Conservation (phyloP, 2,888 invertebrate species). For the Laspeyria flexula region DNA sequence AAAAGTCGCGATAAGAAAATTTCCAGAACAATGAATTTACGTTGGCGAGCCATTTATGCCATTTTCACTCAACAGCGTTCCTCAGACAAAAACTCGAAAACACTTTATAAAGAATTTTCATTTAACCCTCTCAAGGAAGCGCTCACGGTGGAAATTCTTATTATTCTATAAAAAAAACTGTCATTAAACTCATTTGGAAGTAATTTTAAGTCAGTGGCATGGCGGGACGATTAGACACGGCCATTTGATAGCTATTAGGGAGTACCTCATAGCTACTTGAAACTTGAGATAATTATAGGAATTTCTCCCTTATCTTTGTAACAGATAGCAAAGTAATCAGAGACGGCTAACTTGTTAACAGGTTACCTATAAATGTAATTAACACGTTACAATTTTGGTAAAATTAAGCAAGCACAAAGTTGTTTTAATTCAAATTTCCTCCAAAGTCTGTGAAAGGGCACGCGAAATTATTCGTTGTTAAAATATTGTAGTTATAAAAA, state of each 20-base stretch:
- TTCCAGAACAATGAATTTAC: constrained; percentile 3
- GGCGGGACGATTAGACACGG: constrained; percentile 53
- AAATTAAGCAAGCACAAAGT: background rate
- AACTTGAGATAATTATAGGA: constrained; percentile 33
- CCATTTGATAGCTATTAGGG: constrained; percentile 63
- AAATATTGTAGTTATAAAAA: too few species aligned
- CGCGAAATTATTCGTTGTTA: background rate
- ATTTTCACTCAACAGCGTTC: constrained; percentile 14
- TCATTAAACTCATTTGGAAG: constrained; percentile 64
- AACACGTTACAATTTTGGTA: background rate
- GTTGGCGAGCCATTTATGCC: constrained; percentile 1
- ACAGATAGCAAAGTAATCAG: constrained; percentile 7
- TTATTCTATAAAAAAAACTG: constrained; percentile 46
- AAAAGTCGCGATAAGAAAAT: background rate
- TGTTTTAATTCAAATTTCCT: background rate
- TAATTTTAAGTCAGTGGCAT: constrained; percentile 59
- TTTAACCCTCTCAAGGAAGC: constrained; percentile 41
- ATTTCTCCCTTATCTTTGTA: constrained; percentile 10
- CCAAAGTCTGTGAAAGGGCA: background rate
- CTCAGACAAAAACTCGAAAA: constrained; percentile 30
- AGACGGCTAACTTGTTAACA: constrained; percentile 1
- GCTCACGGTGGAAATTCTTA: constrained; percentile 35
- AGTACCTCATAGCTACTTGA: constrained; percentile 41
- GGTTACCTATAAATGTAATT: constrained; percentile 5
- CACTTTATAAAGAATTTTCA: constrained; percentile 46